Evolutionary conservation across 2,888 invertebrate species (phyloP).

Genomic region (Epinotia bilunana): DNA sequence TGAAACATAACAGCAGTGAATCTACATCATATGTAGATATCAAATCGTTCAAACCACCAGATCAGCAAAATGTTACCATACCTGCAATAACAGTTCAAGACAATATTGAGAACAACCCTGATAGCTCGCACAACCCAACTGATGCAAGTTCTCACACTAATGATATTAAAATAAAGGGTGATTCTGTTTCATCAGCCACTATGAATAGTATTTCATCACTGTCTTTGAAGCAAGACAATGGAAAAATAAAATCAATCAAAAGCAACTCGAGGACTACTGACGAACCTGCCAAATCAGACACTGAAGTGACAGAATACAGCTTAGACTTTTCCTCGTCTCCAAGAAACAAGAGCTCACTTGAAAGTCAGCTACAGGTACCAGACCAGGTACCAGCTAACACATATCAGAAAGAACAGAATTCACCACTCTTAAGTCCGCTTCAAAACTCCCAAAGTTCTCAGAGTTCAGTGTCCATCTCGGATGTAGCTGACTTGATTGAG

Average conservation of each 20-base stretch:
- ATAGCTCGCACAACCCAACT: neutral
- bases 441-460: slow-evolving; percentile 69
- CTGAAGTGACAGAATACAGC: slow-evolving; percentile 70
- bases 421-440: slow-evolving; percentile 58
- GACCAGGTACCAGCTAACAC: slow-evolving; percentile 50
- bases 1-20: slow-evolving; percentile 72
- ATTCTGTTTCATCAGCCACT: slow-evolving; percentile 57
- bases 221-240: slow-evolving; percentile 56
- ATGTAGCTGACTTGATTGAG: slow-evolving; percentile 74
- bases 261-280: slow-evolving; percentile 54
- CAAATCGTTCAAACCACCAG: slow-evolving; percentile 68
- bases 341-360: slow-evolving; percentile 55
- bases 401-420: slow-evolving; percentile 56
- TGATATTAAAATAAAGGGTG: slow-evolving; percentile 51
- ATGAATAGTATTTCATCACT: slow-evolving; percentile 59
- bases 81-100: slow-evolving; percentile 56
- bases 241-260: slow-evolving; percentile 50
- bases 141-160: slow-evolving; percentile 32
- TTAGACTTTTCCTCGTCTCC: slow-evolving; percentile 72
- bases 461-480: slow-evolving; percentile 77
- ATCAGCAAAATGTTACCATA: slow-evolving; percentile 68
- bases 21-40: slow-evolving; percentile 77
- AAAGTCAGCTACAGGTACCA: slow-evolving; percentile 48
- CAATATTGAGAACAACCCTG: slow-evolving; percentile 30
- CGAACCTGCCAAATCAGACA: slow-evolving; percentile 62